Base-by-base conservation (phyloP, 2,888 invertebrate species). In the Noctua comes region DNA sequence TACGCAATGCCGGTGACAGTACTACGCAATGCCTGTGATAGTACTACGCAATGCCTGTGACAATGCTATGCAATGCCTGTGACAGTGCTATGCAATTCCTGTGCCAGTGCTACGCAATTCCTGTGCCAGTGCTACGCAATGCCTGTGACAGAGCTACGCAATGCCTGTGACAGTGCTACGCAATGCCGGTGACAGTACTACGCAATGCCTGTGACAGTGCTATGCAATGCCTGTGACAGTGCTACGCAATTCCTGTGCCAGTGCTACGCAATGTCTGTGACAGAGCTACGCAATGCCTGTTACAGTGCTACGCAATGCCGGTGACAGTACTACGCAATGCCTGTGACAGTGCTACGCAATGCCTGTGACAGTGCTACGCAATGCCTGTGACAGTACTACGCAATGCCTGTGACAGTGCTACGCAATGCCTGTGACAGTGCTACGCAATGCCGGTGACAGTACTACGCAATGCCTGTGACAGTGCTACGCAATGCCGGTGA, bases 221-320 rank as follows among this genome's bases (percentile, higher is more conserved):
- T 59, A 31, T 1, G 31, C 21, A 62, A 21, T 59, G 27, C 59
- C 3, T 31, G 3, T 4, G 57, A 11, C 11, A n/a, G 10, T 57
- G 54, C 0, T 1, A 57, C 54, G n/a, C n/a, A n/a, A n/a, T n/a
- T n/a, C n/a, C n/a, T n/a, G n/a, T n/a, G n/a, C n/a, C n/a, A n/a
- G n/a, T n/a, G 54, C 36, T 68, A 62, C 46, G 43, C 51, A 79
- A 40, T 31, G 24, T 1, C 72, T 72, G 65, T 27, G 18, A 71
- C 3, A 24, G 13, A 18, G 2, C 59, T 59, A 31, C 3, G 31
- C 21, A 62, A 21, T 59, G 27, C 59, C 3, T 31, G 3, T 3
- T 3, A 3, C 31, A 31, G 31, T 31, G 31, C 2, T 31, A 31
- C 3, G 31, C 31, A n/a, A n/a, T n/a, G n/a, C n/a, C n/a, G n/a